Conservation (phyloP, 2,113 vertebrate species). For the Paraplagusia blochii region DNA sequence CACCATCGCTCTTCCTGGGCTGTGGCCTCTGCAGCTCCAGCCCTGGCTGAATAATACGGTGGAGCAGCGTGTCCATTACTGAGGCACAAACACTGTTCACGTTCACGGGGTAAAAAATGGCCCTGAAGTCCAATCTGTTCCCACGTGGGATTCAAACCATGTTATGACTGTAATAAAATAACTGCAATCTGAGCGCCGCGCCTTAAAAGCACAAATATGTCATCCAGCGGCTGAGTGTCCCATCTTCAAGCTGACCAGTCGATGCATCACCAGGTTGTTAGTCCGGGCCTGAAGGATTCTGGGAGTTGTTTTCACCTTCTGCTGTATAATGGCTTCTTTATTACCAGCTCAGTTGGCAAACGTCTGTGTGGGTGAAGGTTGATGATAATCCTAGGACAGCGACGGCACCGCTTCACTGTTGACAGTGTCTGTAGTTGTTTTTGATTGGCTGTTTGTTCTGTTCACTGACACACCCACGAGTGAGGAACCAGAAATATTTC, state of each 20-base stretch:
- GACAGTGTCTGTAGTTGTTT: too few species aligned
- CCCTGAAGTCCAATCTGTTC: conserved; percentile 22
- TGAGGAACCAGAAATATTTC: too few species aligned
- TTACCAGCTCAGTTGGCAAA: too few species aligned
- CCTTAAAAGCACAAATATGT: conserved; percentile 8
- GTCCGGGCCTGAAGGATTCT: too few species aligned
- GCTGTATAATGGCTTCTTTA: too few species aligned
- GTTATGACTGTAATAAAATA: conserved; percentile 12
- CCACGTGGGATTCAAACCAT: conserved; percentile 9
- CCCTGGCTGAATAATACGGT: conserved; percentile 30
- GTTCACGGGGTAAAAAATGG: conserved; percentile 17
- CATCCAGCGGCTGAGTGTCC: conserved; percentile 7
- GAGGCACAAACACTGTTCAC: conserved; percentile 20
- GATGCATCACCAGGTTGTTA: not conserved
- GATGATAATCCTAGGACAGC: too few species aligned
- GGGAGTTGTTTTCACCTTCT: too few species aligned
- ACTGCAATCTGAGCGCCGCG: conserved; percentile 2
- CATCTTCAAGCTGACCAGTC: conserved; percentile 6
- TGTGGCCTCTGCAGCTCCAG: conserved; percentile 4
- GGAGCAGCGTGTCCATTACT: conserved; percentile 19
- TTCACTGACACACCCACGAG: too few species aligned
- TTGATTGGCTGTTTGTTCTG: too few species aligned
- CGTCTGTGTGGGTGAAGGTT: too few species aligned
- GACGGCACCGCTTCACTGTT: too few species aligned
- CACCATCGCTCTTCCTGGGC: not conserved